A percentile compares a stretch with the other conserved stretches of the same genome.
These are phyloP conservation scores for Anguilla megastoma DNA, from an alignment of 2,797 vertebrate genomes.

Conservation along the genomic window DNA sequence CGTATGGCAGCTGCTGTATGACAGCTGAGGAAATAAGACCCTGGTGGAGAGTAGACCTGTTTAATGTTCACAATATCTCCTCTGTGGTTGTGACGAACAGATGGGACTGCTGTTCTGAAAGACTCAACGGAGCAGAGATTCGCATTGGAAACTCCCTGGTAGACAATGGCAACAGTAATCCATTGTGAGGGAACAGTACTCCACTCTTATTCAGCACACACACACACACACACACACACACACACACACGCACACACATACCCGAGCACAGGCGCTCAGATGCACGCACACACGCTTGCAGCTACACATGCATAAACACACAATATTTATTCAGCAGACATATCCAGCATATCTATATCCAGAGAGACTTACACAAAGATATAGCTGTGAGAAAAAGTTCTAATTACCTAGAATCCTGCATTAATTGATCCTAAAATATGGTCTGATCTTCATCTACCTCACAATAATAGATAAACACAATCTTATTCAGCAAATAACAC, in stretches of 20 bases:
- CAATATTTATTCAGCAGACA: too few relatives aligned
- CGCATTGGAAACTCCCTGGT: conserved; percentile 25
- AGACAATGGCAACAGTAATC: conserved; percentile 17
- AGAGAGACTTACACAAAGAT: too few relatives aligned
- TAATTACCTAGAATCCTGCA: background rate
- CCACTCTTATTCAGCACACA: background rate
- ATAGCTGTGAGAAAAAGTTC: background rate
- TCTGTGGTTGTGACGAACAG: conserved; percentile 10
- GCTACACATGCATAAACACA: background rate
- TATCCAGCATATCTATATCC: background rate
- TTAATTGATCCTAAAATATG: background rate
- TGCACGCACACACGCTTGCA: background rate
- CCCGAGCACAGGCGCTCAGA: too few relatives aligned
- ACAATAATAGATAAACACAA: too few relatives aligned
- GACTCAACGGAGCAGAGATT: conserved; percentile 18
- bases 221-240: too few relatives aligned
- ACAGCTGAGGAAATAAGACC: background rate
- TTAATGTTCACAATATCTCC: background rate
- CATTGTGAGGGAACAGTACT: background rate
- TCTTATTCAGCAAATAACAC: too few relatives aligned
- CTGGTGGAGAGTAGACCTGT: conserved; percentile 31
- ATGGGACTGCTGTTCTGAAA: conserved; percentile 18
- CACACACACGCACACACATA: too few relatives aligned
- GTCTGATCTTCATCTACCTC: too few relatives aligned
- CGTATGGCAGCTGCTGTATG: background rate